A percentile compares a stretch with the other conserved stretches of the same genome.
phyloP scores from a whole-genome alignment of 2,888 invertebrate species.

The Agrotis puta region DNA sequence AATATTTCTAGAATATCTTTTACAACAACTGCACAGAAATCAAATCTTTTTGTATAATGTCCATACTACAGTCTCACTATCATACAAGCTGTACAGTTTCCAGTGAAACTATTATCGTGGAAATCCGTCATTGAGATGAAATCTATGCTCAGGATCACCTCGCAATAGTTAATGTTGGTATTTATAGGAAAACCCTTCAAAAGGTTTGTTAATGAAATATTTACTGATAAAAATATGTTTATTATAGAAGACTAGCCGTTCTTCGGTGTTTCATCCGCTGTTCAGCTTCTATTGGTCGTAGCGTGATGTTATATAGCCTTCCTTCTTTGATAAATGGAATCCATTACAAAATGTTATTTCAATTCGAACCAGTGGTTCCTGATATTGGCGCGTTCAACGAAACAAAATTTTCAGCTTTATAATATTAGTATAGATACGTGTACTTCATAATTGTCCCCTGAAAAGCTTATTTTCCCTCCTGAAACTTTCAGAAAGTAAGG shows the following conservation, averaged over 20 bases:
- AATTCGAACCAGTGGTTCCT: no score
- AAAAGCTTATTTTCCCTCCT: background rate
- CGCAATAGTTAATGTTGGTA: constrained; percentile 6
- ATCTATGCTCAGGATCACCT: constrained; percentile 27
- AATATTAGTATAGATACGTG: no score
- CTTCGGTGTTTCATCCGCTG: no score
- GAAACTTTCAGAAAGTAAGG: constrained; percentile 2
- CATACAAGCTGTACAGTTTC: background rate
- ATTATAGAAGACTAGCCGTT: no score
- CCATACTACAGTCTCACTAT: constrained; percentile 2
- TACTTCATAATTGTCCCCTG: background rate
- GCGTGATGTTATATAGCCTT: no score
- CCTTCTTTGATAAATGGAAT: no score
- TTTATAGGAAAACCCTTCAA: constrained; percentile 1
- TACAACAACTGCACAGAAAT: background rate
- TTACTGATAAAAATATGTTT: background rate
- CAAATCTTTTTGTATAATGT: constrained; percentile 5
- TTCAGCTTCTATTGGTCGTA: no score
- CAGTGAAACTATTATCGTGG: constrained; percentile 19
- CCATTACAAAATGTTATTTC: no score
- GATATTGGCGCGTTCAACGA: no score
- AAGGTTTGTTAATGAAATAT: background rate
- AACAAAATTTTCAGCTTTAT: no score
- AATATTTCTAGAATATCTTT: background rate
- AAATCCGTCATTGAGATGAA: constrained; percentile 32